Evolutionary conservation across 2,113 vertebrate species (phyloP), one percentile per base, ranked within the genome.

Genomic region (Calidris pugnax): DNA sequence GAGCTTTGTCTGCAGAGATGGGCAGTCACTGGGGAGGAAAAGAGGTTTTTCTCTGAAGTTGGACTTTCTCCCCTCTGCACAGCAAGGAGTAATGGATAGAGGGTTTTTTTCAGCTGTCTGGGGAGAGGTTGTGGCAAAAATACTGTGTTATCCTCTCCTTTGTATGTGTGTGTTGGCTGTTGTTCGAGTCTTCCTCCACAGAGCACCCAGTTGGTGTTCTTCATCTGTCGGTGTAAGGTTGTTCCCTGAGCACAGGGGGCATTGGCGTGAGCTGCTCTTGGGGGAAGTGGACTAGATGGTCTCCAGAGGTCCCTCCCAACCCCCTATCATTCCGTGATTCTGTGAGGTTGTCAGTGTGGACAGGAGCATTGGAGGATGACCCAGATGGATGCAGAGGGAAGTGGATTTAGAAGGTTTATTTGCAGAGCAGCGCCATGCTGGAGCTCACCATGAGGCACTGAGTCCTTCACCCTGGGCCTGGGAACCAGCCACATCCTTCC

Each of bases 81-180:
- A 59, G 14, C 14, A 22, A 33, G 43, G 59, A 27, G 10, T 71
- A 5, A 59, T 47, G 23, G 33, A 8, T 9, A 24, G 50, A 10
- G 59, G 5, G 14, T 7, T 0, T 0, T 30, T 3, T 35, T 39
- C 47, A 71, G 27, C 45, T 14, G 2, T 0, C 0, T 11, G 10
- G 59, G 32, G 15, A 74, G 51, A 68, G 22, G 19, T 10, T 12
- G 24, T 30, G 63, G 17, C 48, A 63, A 11, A 23, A 7, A 4
- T 14, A 10, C 16, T 37, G 56, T 69, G 81, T 43, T 7, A 2
- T 74, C 24, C 8, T 81, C 12, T 84, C 41, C 35, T 85, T 77
- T 1, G 0, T 41, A 24, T 0, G 0, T 9, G 14, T 17, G 8
- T 14, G 1, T 19, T 62, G 2, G 39, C 26, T 80, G 35, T n/a